These are phyloP conservation scores for Lanistes nyassanus DNA, from an alignment of 1,140 invertebrate species.

Conservation along the genomic window DNA sequence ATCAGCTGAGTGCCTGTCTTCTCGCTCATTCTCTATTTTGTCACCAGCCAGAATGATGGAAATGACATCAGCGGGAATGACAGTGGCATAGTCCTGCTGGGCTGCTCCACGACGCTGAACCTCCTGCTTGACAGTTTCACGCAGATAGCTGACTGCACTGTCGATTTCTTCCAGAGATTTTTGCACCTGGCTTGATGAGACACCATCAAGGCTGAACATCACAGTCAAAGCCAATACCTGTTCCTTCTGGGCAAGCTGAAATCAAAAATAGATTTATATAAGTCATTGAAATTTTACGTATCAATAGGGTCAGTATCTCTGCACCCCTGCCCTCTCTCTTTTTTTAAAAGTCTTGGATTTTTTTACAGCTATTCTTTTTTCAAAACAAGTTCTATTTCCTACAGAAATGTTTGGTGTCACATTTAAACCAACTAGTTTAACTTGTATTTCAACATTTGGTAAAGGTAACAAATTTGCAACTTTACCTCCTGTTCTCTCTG, in stretches of 20 bases:
- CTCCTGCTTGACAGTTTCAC: slow-evolving; percentile 54
- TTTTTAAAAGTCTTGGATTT: too few species aligned
- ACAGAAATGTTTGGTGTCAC: too few species aligned
- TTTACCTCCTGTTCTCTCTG: slow-evolving; percentile 49
- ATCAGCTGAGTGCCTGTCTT: slow-evolving; percentile 46
- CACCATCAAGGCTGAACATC: slow-evolving; percentile 45
- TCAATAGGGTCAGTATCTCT: too few species aligned
- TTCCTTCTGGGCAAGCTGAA: slow-evolving; percentile 48
- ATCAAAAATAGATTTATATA: background rate
- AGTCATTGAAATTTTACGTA: too few species aligned
- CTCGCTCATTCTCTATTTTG: slow-evolving; percentile 50
- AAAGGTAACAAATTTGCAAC: background rate
- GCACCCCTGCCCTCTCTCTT: too few species aligned
- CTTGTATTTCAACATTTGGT: too few species aligned
- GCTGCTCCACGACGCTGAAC: slow-evolving; percentile 57
- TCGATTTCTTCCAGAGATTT: slow-evolving; percentile 50
- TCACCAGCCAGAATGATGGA: slow-evolving; percentile 57
- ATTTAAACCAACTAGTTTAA: too few species aligned
- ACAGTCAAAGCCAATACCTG: slow-evolving; percentile 50
- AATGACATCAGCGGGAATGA: slow-evolving; percentile 59
- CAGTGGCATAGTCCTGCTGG: slow-evolving; percentile 49
- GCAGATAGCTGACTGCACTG: slow-evolving; percentile 43
- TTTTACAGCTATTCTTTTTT: too few species aligned
- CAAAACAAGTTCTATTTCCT: too few species aligned
- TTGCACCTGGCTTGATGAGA: slow-evolving; percentile 35